Conservation (phyloP, 2,888 invertebrate genomes). For the Bhutanitis thaidina region DNA sequence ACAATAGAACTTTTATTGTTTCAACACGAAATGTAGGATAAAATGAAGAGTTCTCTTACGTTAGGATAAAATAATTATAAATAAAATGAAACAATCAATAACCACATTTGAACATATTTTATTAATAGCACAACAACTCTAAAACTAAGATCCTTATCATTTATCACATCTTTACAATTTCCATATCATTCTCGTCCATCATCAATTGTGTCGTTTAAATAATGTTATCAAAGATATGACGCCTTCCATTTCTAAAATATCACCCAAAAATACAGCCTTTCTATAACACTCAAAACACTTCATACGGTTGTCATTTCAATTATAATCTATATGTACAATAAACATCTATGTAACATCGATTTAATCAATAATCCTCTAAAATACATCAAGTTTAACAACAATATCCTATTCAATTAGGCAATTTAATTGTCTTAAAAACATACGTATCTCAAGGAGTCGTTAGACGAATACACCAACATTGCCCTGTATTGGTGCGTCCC, state of each 20-base stretch:
- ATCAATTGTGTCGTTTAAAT: constrained; percentile 44
- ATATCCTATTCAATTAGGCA: constrained; percentile 60
- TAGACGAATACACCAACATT: constrained; percentile 31
- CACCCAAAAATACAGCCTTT: constrained; percentile 79
- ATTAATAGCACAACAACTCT: constrained; percentile 80
- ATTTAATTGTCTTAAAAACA: constrained; percentile 47
- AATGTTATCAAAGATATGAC: constrained; percentile 72
- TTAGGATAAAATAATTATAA: no score
- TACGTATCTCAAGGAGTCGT: constrained; percentile 46
- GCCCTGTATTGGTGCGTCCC: constrained; percentile 42
- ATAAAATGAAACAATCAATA: constrained; percentile 36
- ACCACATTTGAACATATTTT: constrained; percentile 75
- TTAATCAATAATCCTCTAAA: constrained; percentile 77
- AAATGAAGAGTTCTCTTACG: no score
- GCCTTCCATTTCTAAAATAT: constrained; percentile 68
- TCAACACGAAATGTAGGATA: no score
- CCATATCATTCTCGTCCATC: constrained; percentile 39
- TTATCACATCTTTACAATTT: constrained; percentile 71
- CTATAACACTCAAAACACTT: constrained; percentile 67
- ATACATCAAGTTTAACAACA: constrained; percentile 78
- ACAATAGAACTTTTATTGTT: no score
- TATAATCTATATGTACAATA: constrained; percentile 73
- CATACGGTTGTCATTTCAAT: constrained; percentile 52
- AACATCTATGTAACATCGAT: constrained; percentile 80
- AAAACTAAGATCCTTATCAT: constrained; percentile 60